Evolutionary conservation across 2,113 vertebrate species (phyloP), one percentile per base, ranked within the genome.

Genomic region (Semicossyphus pulcher): DNA sequence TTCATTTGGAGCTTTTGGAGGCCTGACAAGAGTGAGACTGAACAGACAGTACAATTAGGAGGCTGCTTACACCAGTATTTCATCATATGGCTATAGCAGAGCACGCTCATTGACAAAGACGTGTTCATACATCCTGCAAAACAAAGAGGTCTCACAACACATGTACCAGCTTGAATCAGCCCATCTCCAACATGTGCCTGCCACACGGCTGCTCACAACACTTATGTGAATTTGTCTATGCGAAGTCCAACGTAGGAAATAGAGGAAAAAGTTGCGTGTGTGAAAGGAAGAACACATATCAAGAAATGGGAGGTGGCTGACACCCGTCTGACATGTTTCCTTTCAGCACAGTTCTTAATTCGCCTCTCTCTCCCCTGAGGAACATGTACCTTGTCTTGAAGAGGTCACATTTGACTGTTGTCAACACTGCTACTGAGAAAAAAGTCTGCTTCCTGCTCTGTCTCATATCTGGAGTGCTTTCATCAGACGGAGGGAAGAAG

Each of bases 351-450:
- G 77, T 66, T 83, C 86, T 89, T 86, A 85, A 90, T 92, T 83
- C 39, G 26, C 64, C 78, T 84, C 75, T 77, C 62, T 20, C 78
- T 88, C 88, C 89, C 85, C 72, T 61, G 85, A 90, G 88, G 82
- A 92, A 80, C 80, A 81, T 83, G 85, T 80, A 89, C 83, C 88
- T 78, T 72, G 83, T 90, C 90, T 91, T 67, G 54, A 79, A 90
- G 88, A 82, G 93, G 88, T 94, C 89, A 88, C 83, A 72, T 91
- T 87, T 83, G 86, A 92, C 91, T 92, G 86, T 92, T 93, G 90
- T 93, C 91, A 90, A 90, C 85, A 79, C 80, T 57, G 86, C 85
- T 89, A 90, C 86, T 42, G 83, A 80, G 66, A 84, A 84, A 78
- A 84, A 83, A 62, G 64, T n/a, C 81, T 62, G 81, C 83, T 92